A percentile compares a stretch with the other conserved stretches of the same genome.
These are phyloP conservation scores for Cirrhinus molitorella DNA, from an alignment of 2,797 vertebrate genomes.

Conservation along the genomic window DNA sequence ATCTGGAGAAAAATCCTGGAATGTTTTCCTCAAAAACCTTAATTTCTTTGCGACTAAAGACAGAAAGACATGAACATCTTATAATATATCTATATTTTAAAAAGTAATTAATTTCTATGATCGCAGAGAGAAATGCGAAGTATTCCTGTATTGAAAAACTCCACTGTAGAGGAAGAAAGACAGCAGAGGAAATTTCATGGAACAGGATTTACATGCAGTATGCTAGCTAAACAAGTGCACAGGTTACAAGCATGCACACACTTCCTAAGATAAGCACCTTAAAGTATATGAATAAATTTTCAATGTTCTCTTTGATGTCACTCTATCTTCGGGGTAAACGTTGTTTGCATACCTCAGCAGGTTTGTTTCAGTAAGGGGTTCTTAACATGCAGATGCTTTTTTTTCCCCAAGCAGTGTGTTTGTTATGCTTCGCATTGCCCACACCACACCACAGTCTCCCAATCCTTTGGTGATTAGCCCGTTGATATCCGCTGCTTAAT, in stretches of 20 bases:
- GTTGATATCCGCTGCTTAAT: constrained; percentile 29
- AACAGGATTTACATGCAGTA: constrained; percentile 1
- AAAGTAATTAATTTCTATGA: too few relatives aligned
- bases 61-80: too few relatives aligned
- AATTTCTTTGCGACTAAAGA: too few relatives aligned
- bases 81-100: too few relatives aligned
- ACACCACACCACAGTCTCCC: neutral
- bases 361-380: constrained; percentile 6
- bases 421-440: constrained; percentile 32
- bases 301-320: constrained; percentile 45
- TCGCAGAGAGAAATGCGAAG: too few relatives aligned
- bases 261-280: constrained; percentile 39
- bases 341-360: constrained; percentile 40
- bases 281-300: constrained; percentile 33
- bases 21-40: too few relatives aligned
- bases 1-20: too few relatives aligned
- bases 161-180: neutral
- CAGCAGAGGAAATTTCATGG: neutral
- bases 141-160: neutral
- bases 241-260: constrained; percentile 20
- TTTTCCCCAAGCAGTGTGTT: neutral
- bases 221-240: constrained; percentile 20
- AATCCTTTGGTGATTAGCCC: constrained; percentile 39
- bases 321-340: constrained; percentile 29
- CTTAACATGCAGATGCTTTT: neutral